Evolutionary conservation across 2,113 vertebrate species (phyloP).

Genomic region (Synchiropus splendidus): DNA sequence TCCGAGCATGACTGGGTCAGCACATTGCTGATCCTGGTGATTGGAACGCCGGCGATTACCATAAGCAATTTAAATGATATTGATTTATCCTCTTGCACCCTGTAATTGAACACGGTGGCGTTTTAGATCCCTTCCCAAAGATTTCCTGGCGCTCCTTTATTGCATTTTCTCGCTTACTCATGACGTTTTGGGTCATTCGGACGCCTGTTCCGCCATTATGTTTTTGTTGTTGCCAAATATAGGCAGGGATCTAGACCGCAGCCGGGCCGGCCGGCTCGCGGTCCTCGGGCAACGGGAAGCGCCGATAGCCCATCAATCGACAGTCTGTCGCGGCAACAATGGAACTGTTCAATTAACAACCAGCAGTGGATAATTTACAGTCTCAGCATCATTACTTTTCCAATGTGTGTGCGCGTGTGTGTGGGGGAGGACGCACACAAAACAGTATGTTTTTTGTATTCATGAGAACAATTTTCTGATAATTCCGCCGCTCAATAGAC

Average conservation of each 20-base stretch:
- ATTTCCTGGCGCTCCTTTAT: conserved; percentile 35
- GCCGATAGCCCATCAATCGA: conserved; percentile 71
- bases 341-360: conserved; percentile 88
- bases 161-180: background rate
- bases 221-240: too few species aligned
- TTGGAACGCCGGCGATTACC: conserved; percentile 88
- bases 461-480: conserved; percentile 60
- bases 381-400: conserved; percentile 67
- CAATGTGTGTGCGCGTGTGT: conserved; percentile 24
- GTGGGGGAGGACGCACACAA: conserved; percentile 22
- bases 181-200: background rate
- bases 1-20: conserved; percentile 78
- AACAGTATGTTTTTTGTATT: conserved; percentile 54
- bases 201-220: background rate
- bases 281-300: background rate
- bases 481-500: conserved; percentile 44
- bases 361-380: conserved; percentile 70
- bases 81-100: conserved; percentile 85
- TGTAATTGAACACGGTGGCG: conserved; percentile 84
- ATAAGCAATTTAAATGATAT: conserved; percentile 99
- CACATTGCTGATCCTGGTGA: conserved; percentile 89
- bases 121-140: background rate
- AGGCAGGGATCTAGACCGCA: too few species aligned
- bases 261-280: too few species aligned
- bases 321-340: conserved; percentile 84